Conservation (phyloP, 2,888 invertebrate species). For the Calliopum simillimum region DNA sequence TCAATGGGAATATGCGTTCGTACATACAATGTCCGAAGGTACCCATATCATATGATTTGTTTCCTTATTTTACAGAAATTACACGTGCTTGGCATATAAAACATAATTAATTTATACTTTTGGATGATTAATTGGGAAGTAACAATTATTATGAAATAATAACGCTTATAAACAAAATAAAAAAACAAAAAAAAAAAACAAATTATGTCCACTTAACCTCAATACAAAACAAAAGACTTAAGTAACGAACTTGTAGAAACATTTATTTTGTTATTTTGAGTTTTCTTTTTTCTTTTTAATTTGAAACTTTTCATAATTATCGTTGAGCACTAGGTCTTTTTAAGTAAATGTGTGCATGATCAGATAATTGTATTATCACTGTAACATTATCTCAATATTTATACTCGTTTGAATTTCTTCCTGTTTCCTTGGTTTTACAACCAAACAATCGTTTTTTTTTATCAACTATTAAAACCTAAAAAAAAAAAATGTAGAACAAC, state of each 20-base stretch:
- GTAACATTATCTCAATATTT: too few species aligned
- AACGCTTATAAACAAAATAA: background rate
- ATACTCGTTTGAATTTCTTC: too few species aligned
- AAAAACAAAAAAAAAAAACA: background rate
- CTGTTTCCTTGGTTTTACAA: too few species aligned
- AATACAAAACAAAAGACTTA: constrained; percentile 19
- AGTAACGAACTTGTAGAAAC: background rate
- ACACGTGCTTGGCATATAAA: constrained; percentile 45
- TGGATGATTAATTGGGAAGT: constrained; percentile 55
- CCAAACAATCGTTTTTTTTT: too few species aligned
- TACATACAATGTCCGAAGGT: background rate
- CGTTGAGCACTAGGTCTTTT: too few species aligned
- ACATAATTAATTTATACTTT: constrained; percentile 27
- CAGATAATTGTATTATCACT: too few species aligned
- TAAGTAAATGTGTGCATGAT: too few species aligned
- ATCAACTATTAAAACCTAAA: too few species aligned
- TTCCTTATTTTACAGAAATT: constrained; percentile 43
- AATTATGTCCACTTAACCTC: constrained; percentile 2
- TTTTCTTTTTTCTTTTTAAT: too few species aligned
- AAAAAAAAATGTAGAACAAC: too few species aligned
- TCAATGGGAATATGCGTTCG: background rate
- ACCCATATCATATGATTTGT: constrained; percentile 20
- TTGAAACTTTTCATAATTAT: too few species aligned
- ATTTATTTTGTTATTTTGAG: too few species aligned
- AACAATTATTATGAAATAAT: constrained; percentile 37